Evolutionary conservation across 2,113 vertebrate species (phyloP).

Genomic region (Stercorarius parasiticus): DNA sequence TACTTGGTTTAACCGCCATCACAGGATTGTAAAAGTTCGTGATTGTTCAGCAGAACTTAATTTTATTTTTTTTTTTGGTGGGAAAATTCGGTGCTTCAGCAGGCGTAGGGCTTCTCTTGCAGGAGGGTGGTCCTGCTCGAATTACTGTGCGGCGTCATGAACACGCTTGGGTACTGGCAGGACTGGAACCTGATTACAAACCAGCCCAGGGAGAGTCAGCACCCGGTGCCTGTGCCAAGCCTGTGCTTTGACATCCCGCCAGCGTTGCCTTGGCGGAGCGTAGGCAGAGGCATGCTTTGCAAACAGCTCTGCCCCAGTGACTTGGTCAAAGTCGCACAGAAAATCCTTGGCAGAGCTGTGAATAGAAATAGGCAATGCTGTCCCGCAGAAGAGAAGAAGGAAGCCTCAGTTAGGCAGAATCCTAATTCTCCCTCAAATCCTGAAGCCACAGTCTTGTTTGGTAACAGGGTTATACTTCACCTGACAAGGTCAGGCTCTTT

Average conservation of each 20-base stretch:
- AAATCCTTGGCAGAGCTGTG: not conserved
- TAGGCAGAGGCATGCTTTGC: not conserved
- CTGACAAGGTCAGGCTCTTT: not conserved
- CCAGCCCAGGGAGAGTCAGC: not conserved
- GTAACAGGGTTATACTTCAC: not conserved
- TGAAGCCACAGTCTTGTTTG: not conserved
- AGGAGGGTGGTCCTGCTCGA: not conserved
- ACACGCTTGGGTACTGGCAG: not conserved
- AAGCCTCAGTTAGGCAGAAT: not conserved
- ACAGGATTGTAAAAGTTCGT: not conserved
- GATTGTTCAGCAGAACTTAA: not conserved
- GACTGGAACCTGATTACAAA: not conserved
- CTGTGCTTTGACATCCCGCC: not conserved
- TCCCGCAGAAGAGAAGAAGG: not conserved
- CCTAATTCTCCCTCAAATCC: not conserved
- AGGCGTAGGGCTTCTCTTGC: not conserved
- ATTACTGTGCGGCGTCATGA: not conserved
- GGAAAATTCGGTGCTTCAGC: not conserved
- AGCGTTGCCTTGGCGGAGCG: not conserved
- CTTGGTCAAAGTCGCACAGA: not conserved
- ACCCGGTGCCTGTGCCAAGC: not conserved
- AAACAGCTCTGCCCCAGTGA: conserved; percentile 9
- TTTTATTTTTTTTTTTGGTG: too few species aligned
- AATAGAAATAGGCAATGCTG: not conserved
- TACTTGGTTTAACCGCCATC: not conserved